Conservation (phyloP, 1,140 invertebrate species). For the Drosophila biarmipes region DNA sequence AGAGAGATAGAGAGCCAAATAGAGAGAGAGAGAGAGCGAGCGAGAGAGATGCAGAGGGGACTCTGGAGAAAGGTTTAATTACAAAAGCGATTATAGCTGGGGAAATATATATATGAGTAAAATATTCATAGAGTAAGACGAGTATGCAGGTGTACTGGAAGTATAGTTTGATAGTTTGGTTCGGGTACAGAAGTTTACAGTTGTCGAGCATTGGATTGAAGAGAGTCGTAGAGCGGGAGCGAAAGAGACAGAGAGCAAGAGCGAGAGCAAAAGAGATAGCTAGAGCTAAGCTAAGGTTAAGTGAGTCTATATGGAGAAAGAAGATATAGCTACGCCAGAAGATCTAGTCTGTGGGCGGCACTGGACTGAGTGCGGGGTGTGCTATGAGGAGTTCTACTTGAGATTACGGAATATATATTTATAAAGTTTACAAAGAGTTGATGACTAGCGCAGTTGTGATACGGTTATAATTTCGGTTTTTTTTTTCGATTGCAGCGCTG, state of each 20-base stretch:
- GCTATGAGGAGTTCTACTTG: slow-evolving; percentile 49
- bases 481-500: slow-evolving; percentile 63
- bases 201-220: slow-evolving; percentile 30
- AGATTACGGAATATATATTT: slow-evolving; percentile 45
- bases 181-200: slow-evolving; percentile 35
- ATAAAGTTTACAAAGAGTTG: slow-evolving; percentile 52
- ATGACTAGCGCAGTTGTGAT: slow-evolving; percentile 72
- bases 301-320: slow-evolving; percentile 28
- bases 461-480: slow-evolving; percentile 48
- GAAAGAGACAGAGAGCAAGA: slow-evolving; percentile 26
- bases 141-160: slow-evolving; percentile 50
- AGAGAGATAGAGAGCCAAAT: slow-evolving; percentile 19
- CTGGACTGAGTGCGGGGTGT: slow-evolving; percentile 38
- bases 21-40: slow-evolving; percentile 23
- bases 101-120: slow-evolving; percentile 10
- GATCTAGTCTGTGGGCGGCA: slow-evolving; percentile 43
- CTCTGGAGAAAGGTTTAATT: slow-evolving; percentile 57
- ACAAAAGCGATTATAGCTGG: slow-evolving; percentile 61
- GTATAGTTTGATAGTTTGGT: slow-evolving; percentile 34
- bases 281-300: slow-evolving; percentile 40
- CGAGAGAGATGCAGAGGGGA: slow-evolving; percentile 41
- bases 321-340: slow-evolving; percentile 37
- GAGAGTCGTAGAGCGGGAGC: slow-evolving; percentile 19
- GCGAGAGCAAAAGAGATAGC: slow-evolving; percentile 30
- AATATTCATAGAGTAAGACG: slow-evolving; percentile 28